Evolutionary conservation across 2,113 vertebrate genomes (phyloP).

Genomic region (Mola mola): DNA sequence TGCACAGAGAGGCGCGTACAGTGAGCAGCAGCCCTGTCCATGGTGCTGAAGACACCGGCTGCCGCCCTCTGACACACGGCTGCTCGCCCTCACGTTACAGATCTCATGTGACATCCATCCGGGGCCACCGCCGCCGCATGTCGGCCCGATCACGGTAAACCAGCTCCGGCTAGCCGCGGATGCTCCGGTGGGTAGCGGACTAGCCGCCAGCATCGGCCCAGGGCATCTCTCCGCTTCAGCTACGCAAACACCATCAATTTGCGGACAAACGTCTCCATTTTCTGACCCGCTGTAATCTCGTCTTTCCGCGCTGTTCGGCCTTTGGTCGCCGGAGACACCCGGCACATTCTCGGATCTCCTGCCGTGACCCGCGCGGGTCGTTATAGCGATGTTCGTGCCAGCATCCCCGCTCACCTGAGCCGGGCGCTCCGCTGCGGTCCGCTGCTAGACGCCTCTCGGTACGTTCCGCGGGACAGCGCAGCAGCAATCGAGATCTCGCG

Average conservation of each 20-base stretch:
- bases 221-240: neutral
- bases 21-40: conserved; percentile 64
- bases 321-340: no score
- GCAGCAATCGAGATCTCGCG: conserved; percentile 62
- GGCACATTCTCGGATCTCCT: no score
- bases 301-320: neutral
- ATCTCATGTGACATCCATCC: neutral
- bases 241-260: neutral
- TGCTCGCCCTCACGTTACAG: no score
- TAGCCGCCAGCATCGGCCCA: conserved; percentile 6
- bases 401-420: conserved; percentile 64
- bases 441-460: conserved; percentile 60
- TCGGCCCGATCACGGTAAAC: neutral
- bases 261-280: neutral
- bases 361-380: no score
- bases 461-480: conserved; percentile 32
- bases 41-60: conserved; percentile 71
- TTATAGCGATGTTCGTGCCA: neutral
- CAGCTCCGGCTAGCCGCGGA: neutral
- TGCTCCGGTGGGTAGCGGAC: neutral
- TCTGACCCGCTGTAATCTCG: neutral
- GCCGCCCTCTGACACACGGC: neutral
- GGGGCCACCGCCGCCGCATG: no score
- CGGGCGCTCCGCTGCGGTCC: conserved; percentile 28
- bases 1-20: no score